These are phyloP conservation scores for Drosophila teissieri DNA, from an alignment of 1,140 invertebrate genomes.

Conservation along the genomic window DNA sequence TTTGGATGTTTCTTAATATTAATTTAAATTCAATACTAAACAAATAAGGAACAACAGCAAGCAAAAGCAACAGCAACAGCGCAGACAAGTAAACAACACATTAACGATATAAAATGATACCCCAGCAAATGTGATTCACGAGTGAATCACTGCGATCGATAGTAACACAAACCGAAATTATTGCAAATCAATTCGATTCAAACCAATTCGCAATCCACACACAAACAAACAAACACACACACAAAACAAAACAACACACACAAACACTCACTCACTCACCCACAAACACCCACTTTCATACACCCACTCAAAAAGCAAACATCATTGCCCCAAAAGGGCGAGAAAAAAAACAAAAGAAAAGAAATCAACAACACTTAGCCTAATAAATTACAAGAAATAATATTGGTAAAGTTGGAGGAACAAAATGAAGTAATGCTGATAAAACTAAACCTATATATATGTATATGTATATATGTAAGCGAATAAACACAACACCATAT, in stretches of 20 bases:
- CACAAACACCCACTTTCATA: slow-evolving; percentile 13
- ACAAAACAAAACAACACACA: background rate
- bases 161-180: slow-evolving; percentile 8
- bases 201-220: slow-evolving; percentile 3
- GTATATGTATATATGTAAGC: slow-evolving; percentile 37
- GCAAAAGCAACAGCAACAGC: slow-evolving; percentile 3
- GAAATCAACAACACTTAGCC: slow-evolving; percentile 64
- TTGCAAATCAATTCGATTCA: slow-evolving; percentile 19
- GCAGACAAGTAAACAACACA: slow-evolving; percentile 23
- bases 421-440: slow-evolving; percentile 5
- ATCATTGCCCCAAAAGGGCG: slow-evolving; percentile 15
- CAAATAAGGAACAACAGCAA: slow-evolving; percentile 49
- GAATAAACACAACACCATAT: slow-evolving; percentile 44
- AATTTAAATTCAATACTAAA: slow-evolving; percentile 79
- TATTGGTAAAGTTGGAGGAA: slow-evolving; percentile 29
- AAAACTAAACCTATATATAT: slow-evolving; percentile 27
- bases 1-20: slow-evolving; percentile 72
- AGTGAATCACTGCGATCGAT: slow-evolving; percentile 40
- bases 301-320: slow-evolving; percentile 16
- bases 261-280: slow-evolving; percentile 2
- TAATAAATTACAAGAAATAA: slow-evolving; percentile 64
- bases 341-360: background rate
- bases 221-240: slow-evolving; percentile 2
- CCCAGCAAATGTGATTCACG: slow-evolving; percentile 52
- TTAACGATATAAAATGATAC: slow-evolving; percentile 34